Evolutionary conservation across 2,797 vertebrate genomes (phyloP).

Genomic region (Helostoma temminkii): DNA sequence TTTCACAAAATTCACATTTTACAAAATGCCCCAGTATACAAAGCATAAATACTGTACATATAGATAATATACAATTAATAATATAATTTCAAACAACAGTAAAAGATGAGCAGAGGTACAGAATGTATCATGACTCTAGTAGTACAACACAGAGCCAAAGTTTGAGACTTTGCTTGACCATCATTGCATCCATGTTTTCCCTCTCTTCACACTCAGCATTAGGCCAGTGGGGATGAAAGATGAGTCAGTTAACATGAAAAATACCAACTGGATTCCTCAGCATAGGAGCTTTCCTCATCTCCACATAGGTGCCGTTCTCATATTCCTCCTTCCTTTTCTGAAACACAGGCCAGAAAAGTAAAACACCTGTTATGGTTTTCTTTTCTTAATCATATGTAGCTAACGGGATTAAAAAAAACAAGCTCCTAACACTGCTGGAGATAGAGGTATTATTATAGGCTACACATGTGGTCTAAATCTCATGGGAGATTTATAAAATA

Average conservation of each 20-base stretch:
- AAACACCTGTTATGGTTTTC: background rate
- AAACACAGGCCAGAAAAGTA: slow-evolving; percentile 33
- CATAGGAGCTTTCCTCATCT: slow-evolving; percentile 59
- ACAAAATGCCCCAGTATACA: too few species aligned
- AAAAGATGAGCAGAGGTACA: background rate
- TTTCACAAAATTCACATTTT: too few species aligned
- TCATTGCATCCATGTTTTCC: background rate
- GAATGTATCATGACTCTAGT: background rate
- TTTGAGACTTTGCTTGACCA: too few species aligned
- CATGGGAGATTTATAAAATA: too few species aligned
- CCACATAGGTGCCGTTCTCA: slow-evolving; percentile 54
- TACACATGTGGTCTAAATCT: too few species aligned
- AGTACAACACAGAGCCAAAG: background rate
- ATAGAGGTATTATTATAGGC: too few species aligned
- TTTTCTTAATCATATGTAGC: background rate
- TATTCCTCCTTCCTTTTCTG: slow-evolving; percentile 20
- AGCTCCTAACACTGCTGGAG: too few species aligned
- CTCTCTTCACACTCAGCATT: background rate
- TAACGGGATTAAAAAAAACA: too few species aligned
- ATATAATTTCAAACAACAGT: background rate
- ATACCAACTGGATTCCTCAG: background rate
- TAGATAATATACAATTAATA: too few species aligned
- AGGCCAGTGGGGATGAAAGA: background rate
- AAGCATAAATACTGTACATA: too few species aligned
- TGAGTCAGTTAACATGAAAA: background rate